Percentiles rank a stretch among this genome's conserved stretches.
phyloP scores from a whole-genome alignment of 2,888 invertebrate species.

The Agrilus mali region DNA sequence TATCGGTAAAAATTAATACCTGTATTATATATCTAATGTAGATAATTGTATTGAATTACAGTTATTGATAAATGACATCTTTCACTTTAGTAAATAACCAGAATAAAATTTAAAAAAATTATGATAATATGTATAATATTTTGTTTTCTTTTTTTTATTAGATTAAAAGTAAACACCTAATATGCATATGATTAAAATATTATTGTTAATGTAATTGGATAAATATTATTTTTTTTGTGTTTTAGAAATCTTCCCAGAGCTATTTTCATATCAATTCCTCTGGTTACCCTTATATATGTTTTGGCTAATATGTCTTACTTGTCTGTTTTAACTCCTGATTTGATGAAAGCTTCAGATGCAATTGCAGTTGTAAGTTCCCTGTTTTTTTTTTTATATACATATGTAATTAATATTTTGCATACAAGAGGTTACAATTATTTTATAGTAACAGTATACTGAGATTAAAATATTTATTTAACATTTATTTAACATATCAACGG shows the following conservation, averaged over 20 bases:
- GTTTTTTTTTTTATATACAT: slow-evolving; percentile 2
- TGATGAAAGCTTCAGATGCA: slow-evolving; percentile 80
- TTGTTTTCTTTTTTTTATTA: slow-evolving; percentile 1
- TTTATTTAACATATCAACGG: too few species aligned
- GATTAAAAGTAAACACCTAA: neutral
- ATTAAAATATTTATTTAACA: too few species aligned
- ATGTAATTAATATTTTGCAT: too few species aligned
- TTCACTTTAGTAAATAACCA: neutral
- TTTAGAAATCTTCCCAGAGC: slow-evolving; percentile 76
- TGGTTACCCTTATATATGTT: slow-evolving; percentile 80
- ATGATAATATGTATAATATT: neutral
- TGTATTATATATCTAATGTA: neutral
- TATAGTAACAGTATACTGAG: neutral
- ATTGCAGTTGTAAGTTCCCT: slow-evolving; percentile 76
- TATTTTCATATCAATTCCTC: slow-evolving; percentile 79
- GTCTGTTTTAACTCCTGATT: slow-evolving; percentile 69
- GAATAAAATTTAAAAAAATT: neutral
- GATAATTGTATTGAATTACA: neutral
- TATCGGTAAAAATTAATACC: neutral
- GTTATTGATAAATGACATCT: neutral
- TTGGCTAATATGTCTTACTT: slow-evolving; percentile 82
- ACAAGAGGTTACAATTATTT: too few species aligned
- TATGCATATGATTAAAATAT: neutral
- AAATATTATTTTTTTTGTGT: slow-evolving; percentile 11
- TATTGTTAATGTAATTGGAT: too few species aligned